These are phyloP conservation scores for Phallusia fumigata DNA, from an alignment of 23 tunicate species.

Conservation along the genomic window DNA sequence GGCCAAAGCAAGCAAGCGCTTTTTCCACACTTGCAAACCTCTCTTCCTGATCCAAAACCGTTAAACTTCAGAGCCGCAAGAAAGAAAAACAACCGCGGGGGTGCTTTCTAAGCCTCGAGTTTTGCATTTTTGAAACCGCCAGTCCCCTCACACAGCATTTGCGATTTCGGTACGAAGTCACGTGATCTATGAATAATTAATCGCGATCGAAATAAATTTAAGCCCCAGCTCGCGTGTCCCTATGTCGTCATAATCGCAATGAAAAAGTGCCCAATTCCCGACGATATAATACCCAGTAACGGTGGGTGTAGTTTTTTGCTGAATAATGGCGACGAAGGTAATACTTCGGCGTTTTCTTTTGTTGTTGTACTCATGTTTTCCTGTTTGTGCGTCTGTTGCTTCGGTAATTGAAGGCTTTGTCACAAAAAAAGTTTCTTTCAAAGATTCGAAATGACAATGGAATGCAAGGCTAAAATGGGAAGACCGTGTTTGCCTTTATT, in stretches of 20 bases:
- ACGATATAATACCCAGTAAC: not conserved
- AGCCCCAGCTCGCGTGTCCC: conserved; percentile 15
- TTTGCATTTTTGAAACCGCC: too few relatives aligned
- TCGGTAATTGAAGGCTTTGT: too few relatives aligned
- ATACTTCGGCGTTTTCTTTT: not conserved
- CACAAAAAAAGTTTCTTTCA: too few relatives aligned
- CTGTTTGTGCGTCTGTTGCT: not conserved
- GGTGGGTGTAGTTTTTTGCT: not conserved
- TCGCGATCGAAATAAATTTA: conserved; percentile 24
- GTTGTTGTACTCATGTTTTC: not conserved
- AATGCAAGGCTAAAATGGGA: too few relatives aligned
- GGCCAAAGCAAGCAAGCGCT: too few relatives aligned
- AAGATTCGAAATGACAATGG: too few relatives aligned
- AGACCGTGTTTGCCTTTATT: too few relatives aligned
- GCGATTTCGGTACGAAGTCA: conserved; percentile 11
- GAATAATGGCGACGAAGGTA: not conserved
- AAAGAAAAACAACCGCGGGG: too few relatives aligned
- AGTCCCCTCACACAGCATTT: not conserved
- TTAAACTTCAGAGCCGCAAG: too few relatives aligned
- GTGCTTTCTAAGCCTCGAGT: too few relatives aligned
- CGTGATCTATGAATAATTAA: conserved; percentile 50
- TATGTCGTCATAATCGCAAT: conserved; percentile 3
- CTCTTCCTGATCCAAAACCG: too few relatives aligned
- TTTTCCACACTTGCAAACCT: too few relatives aligned
- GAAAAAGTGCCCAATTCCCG: not conserved